Conservation (phyloP, 64 coral and sea anemone genomes). For the Acropora yongei region DNA sequence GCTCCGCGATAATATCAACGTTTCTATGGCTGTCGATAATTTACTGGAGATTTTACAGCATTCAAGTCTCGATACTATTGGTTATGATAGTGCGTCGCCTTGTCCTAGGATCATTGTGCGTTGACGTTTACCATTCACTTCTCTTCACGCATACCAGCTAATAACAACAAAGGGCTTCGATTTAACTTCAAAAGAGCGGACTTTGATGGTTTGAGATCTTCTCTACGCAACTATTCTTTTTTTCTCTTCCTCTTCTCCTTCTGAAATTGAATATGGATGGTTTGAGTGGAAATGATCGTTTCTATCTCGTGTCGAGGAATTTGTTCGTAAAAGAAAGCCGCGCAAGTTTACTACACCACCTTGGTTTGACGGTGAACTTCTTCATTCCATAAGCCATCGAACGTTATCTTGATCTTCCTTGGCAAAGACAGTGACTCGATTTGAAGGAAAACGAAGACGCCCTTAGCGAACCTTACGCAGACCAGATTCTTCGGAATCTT, state of each 20-base stretch:
- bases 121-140: constrained; percentile 54
- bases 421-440: too few species aligned
- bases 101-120: constrained; percentile 48
- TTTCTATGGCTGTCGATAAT: too few species aligned
- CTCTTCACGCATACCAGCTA: not conserved
- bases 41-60: too few species aligned
- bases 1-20: too few species aligned
- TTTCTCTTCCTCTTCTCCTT: not conserved
- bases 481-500: too few species aligned
- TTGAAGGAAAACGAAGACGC: too few species aligned
- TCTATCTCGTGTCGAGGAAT: not conserved
- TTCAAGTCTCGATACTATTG: constrained; percentile 5
- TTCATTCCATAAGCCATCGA: constrained; percentile 1
- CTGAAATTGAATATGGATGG: not conserved
- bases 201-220: constrained; percentile 3
- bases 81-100: not conserved
- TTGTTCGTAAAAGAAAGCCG: constrained; percentile 32
- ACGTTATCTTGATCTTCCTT: too few species aligned
- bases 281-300: not conserved
- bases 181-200: constrained; percentile 33
- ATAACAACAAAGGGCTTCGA: constrained; percentile 7
- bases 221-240: not conserved
- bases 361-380: constrained; percentile 35
- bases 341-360: constrained; percentile 9
- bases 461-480: too few species aligned